Evolutionary conservation across 2,797 vertebrate genomes (phyloP).

Genomic region (Numenius phaeopus): DNA sequence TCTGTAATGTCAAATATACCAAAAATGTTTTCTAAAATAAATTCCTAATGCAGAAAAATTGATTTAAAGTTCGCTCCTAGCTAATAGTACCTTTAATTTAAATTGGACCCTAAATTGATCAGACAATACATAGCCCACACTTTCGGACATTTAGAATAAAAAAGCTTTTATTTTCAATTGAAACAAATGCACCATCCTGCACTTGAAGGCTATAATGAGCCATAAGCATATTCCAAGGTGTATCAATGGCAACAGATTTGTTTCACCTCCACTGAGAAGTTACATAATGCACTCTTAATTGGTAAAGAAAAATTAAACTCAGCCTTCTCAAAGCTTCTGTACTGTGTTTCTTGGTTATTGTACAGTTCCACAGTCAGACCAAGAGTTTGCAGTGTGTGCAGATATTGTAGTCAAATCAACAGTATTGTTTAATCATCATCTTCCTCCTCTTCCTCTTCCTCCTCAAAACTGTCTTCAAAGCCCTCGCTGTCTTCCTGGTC

Average conservation of each 20-base stretch:
- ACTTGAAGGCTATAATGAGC: conserved; percentile 74
- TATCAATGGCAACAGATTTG: conserved; percentile 70
- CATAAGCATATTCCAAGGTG: conserved; percentile 70
- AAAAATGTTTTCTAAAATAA: conserved; percentile 76
- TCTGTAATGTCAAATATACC: conserved; percentile 60
- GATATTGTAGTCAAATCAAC: conserved; percentile 60
- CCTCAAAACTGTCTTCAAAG: conserved; percentile 98
- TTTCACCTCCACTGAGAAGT: conserved; percentile 73
- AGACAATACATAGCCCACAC: conserved; percentile 82
- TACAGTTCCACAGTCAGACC: conserved; percentile 78
- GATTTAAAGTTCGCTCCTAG: conserved; percentile 65
- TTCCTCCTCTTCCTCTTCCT: conserved; percentile 93
- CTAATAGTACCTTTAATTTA: conserved; percentile 73
- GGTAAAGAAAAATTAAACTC: conserved; percentile 77
- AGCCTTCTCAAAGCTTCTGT: conserved; percentile 73
- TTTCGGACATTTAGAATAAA: conserved; percentile 80
- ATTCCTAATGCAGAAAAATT: conserved; percentile 70
- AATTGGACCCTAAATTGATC: conserved; percentile 76
- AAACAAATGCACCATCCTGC: conserved; percentile 79
- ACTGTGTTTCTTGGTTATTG: conserved; percentile 77
- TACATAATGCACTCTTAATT: conserved; percentile 78
- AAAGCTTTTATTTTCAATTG: conserved; percentile 81
- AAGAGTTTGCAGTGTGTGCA: conserved; percentile 74
- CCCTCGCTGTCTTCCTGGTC: conserved; percentile 99
- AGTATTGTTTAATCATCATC: conserved; percentile 79